Percentiles rank a stretch among this genome's conserved stretches.
phyloP scores from a whole-genome alignment of 2,888 invertebrate species.

The Luffia ferchaultella region DNA sequence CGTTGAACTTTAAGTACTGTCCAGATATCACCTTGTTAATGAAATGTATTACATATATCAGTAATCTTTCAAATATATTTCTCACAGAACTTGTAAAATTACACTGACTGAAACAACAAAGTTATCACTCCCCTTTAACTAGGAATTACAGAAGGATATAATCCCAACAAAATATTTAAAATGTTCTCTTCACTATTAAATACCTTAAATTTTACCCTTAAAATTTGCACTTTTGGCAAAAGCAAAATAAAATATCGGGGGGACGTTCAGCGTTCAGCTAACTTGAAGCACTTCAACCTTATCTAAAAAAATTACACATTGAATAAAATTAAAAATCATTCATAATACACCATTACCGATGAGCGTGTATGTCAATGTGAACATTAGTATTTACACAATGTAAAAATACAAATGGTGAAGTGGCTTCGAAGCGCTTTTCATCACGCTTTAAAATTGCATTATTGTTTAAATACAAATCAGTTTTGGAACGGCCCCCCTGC shows the following conservation, averaged over 20 bases:
- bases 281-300: slow-evolving; percentile 44
- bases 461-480: neutral
- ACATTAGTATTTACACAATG: slow-evolving; percentile 9
- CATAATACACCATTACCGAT: neutral
- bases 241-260: slow-evolving; percentile 33
- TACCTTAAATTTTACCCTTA: slow-evolving; percentile 9
- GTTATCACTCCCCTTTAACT: no score
- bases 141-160: no score
- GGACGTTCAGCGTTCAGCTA: slow-evolving; percentile 57
- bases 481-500: slow-evolving; percentile 51
- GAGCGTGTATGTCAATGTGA: neutral
- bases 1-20: neutral
- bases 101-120: no score
- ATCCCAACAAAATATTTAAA: slow-evolving; percentile 3
- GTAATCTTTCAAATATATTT: neutral
- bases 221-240: slow-evolving; percentile 54
- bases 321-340: neutral
- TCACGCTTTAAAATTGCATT: neutral
- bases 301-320: slow-evolving; percentile 1
- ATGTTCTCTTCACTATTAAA: neutral
- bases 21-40: neutral
- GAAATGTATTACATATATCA: neutral
- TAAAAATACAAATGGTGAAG: slow-evolving; percentile 27
- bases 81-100: neutral
- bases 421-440: slow-evolving; percentile 42